Conservation (phyloP, 2,797 vertebrate species). For the Rallus crepitans region DNA sequence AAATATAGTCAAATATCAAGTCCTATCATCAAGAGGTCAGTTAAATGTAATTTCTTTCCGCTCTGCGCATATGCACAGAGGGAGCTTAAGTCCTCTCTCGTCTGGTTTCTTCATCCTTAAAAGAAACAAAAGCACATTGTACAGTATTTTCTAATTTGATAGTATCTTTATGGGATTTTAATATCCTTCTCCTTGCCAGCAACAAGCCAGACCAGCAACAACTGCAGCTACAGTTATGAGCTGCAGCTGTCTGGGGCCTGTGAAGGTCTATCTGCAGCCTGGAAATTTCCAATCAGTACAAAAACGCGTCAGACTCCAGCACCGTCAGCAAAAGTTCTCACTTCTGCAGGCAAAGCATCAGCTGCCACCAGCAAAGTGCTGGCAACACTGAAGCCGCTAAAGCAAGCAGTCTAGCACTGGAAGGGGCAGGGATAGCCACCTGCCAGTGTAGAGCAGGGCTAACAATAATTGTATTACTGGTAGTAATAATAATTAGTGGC, state of each 20-base stretch:
- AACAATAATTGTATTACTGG: too few species aligned
- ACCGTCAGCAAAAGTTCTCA: background rate
- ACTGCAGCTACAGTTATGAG: conserved; percentile 36
- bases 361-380: background rate
- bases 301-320: background rate
- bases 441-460: background rate
- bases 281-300: conserved; percentile 33
- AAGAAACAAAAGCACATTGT: conserved; percentile 55
- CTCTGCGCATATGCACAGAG: conserved; percentile 42
- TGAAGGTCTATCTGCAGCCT: conserved; percentile 11
- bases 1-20: conserved; percentile 30
- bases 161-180: conserved; percentile 56
- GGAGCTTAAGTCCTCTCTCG: conserved; percentile 26
- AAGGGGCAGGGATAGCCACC: background rate
- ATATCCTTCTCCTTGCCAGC: conserved; percentile 43
- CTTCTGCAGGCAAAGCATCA: background rate
- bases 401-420: background rate
- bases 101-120: conserved; percentile 60
- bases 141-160: conserved; percentile 58
- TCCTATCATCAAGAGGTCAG: conserved; percentile 56
- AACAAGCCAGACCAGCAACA: conserved; percentile 43
- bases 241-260: conserved; percentile 32
- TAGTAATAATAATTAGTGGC: background rate
- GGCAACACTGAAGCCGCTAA: background rate
- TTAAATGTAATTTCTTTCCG: conserved; percentile 55